Evolutionary conservation across 2,113 vertebrate genomes (phyloP).

Genomic region (Clarias gariepinus): DNA sequence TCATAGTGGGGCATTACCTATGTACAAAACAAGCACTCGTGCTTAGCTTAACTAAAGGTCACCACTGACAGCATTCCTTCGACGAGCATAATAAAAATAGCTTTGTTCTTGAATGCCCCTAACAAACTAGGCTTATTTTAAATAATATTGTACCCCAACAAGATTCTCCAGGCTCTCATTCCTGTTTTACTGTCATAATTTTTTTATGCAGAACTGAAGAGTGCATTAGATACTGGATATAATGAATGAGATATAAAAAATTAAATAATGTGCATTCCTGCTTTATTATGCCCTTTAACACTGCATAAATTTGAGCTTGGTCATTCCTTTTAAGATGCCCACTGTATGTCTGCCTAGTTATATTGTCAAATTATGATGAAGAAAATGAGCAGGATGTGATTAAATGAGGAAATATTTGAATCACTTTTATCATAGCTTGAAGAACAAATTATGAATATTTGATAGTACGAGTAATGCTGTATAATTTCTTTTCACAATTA

Average conservation of each 20-base stretch:
- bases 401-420: conserved; percentile 42
- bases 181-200: neutral
- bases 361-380: neutral
- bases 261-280: conserved; percentile 45
- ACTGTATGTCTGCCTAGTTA: neutral
- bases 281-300: conserved; percentile 57
- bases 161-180: conserved; percentile 17
- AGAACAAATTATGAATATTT: conserved; percentile 46
- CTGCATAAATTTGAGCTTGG: conserved; percentile 58
- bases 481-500: conserved; percentile 34
- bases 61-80: conserved; percentile 61
- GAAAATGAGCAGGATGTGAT: conserved; percentile 30
- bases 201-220: conserved; percentile 49
- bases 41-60: conserved; percentile 61
- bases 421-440: conserved; percentile 44
- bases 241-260: conserved; percentile 41
- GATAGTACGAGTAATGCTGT: conserved; percentile 40
- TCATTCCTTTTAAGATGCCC: neutral
- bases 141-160: conserved; percentile 53
- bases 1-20: conserved; percentile 64
- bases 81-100: conserved; percentile 68
- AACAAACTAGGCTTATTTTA: conserved; percentile 67
- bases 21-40: conserved; percentile 71
- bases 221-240: conserved; percentile 15
- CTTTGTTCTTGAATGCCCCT: conserved; percentile 66